A percentile compares a stretch with the other conserved stretches of the same genome.
Evolutionary conservation across 2,888 invertebrate species (phyloP).

Genomic region (Synanthedon myopaeformis): DNA sequence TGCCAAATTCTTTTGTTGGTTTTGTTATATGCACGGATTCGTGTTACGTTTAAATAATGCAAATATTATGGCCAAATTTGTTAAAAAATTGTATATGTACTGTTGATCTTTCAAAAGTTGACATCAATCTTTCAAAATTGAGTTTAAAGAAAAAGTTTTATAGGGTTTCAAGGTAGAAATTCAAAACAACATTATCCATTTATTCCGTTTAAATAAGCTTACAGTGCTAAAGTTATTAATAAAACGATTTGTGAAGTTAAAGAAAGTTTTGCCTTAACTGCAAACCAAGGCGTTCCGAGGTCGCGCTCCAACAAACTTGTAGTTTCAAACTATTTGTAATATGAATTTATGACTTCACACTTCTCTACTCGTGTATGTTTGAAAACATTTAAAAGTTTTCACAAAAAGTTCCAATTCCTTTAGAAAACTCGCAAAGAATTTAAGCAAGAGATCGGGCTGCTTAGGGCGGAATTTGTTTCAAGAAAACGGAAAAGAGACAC

Average conservation of each 20-base stretch:
- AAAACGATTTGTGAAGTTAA: conserved; percentile 60
- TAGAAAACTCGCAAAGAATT: neutral
- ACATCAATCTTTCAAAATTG: neutral
- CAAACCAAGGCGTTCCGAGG: conserved; percentile 46
- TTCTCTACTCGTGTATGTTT: too few species aligned
- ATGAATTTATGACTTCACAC: conserved; percentile 36
- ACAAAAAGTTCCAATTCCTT: too few species aligned
- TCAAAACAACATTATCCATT: neutral
- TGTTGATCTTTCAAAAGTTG: neutral
- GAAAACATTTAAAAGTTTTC: too few species aligned
- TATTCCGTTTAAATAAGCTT: conserved; percentile 15
- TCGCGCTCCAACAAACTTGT: conserved; percentile 60
- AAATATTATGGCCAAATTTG: neutral
- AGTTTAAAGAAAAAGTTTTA: neutral
- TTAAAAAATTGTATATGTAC: neutral
- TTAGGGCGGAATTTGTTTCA: conserved; percentile 48
- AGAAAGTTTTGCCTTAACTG: conserved; percentile 48
- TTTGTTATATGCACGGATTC: conserved; percentile 54
- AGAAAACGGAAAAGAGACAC: conserved; percentile 44
- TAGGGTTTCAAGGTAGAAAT: neutral
- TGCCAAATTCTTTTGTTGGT: conserved; percentile 66
- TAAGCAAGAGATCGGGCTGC: neutral
- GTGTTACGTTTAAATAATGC: conserved; percentile 17
- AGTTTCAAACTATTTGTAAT: conserved; percentile 60
- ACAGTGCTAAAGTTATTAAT: conserved; percentile 44